phyloP scores from a whole-genome alignment of 2,113 vertebrate genomes.

The Gymnocephalus cernua region DNA sequence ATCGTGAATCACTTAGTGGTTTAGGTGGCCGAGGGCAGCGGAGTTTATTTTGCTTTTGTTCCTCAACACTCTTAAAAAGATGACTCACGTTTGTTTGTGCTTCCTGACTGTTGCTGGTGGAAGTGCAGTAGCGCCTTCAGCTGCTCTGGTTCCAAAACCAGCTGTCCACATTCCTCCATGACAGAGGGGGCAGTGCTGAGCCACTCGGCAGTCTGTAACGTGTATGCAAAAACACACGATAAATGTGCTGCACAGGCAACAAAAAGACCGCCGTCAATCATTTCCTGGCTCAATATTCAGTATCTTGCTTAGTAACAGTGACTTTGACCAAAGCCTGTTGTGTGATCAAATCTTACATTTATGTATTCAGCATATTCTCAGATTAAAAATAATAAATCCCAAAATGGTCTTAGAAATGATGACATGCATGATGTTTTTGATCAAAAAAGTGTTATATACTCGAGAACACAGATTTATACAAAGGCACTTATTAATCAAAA shows the following conservation, averaged over 20 bases:
- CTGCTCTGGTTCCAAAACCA: constrained; percentile 41
- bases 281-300: neutral
- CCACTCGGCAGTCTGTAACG: constrained; percentile 50
- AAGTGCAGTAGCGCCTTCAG: constrained; percentile 40
- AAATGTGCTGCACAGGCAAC: no score
- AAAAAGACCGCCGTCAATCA: neutral
- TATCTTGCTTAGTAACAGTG: neutral
- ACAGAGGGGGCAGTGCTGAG: constrained; percentile 17
- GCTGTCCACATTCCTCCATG: constrained; percentile 40
- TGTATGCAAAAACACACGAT: neutral
- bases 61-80: neutral
- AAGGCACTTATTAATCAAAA: neutral
- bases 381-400: neutral
- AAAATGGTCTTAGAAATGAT: neutral
- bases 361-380: neutral
- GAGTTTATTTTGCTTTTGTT: neutral
- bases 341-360: neutral
- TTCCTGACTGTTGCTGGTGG: constrained; percentile 36
- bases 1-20: no score
- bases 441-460: neutral
- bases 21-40: neutral
- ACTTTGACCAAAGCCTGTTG: neutral
- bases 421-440: neutral
- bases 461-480: neutral
- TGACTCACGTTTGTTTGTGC: constrained; percentile 11